Conservation (phyloP, 2,113 vertebrate species). For the Dasyornis broadbenti region DNA sequence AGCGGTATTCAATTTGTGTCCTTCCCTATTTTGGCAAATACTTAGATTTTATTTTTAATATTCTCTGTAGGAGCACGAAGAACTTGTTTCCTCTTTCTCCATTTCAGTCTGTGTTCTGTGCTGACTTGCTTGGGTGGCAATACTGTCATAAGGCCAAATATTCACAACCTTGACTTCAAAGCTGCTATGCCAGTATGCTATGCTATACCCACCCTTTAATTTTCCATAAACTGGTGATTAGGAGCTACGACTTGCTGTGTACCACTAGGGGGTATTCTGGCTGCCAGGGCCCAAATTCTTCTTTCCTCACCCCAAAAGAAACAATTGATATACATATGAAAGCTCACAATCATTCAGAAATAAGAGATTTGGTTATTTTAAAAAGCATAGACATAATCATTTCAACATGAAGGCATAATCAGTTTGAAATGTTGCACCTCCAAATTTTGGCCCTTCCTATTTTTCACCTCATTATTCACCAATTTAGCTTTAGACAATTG, state of each 20-base stretch:
- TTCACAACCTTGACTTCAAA: neutral
- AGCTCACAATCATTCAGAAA: constrained; percentile 29
- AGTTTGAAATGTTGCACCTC: constrained; percentile 14
- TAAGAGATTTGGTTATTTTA: constrained; percentile 30
- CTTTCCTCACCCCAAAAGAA: neutral
- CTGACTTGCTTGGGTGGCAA: neutral
- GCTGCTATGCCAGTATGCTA: neutral
- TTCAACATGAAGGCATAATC: constrained; percentile 36
- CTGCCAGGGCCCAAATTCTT: neutral
- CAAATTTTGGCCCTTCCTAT: constrained; percentile 18
- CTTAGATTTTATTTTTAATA: neutral
- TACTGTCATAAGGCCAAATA: neutral
- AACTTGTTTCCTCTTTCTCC: neutral
- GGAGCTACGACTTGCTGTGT: neutral
- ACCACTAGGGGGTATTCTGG: constrained; percentile 68
- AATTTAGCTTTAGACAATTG: neutral
- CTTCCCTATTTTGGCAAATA: neutral
- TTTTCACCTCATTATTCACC: constrained; percentile 43
- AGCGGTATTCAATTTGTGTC: neutral
- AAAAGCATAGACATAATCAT: constrained; percentile 24
- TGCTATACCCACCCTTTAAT: neutral
- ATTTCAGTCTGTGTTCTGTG: neutral
- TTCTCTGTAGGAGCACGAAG: neutral
- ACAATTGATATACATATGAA: neutral
- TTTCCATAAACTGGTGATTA: neutral